A percentile compares a stretch with the other conserved stretches of the same genome.
These are phyloP conservation scores for Stenotaenia linearis DNA, from an alignment of 2,888 invertebrate species.

Conservation along the genomic window DNA sequence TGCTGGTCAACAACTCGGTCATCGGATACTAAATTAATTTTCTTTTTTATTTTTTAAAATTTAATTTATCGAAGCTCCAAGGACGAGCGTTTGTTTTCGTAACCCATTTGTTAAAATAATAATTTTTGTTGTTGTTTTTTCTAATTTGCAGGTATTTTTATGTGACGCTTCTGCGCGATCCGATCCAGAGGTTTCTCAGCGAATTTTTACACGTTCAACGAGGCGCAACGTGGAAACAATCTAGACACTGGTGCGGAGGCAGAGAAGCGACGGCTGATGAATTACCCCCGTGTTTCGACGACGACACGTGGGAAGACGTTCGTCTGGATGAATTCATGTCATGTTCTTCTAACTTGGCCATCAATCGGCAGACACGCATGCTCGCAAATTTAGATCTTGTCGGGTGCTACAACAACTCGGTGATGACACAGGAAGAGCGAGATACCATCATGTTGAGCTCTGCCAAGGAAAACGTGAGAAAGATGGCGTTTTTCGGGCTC, in stretches of 20 bases:
- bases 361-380: constrained; percentile 96
- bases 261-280: constrained; percentile 71
- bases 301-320: constrained; percentile 82
- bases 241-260: constrained; percentile 59
- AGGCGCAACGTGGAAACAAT: constrained; percentile 91
- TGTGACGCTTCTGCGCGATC: constrained; percentile 90
- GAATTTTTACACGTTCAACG: constrained; percentile 95
- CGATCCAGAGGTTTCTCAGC: constrained; percentile 85
- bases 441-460: constrained; percentile 85
- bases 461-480: constrained; percentile 88
- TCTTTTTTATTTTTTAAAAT: no score
- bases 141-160: constrained; percentile 76
- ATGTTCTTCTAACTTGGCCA: constrained; percentile 89
- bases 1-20: no score
- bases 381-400: constrained; percentile 89
- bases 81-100: no score
- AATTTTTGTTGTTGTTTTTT: not conserved
- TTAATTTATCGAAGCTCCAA: no score
- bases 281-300: constrained; percentile 60
- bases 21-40: no score
- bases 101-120: no score
- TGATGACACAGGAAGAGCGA: constrained; percentile 63
- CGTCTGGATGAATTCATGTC: constrained; percentile 81
- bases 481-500: constrained; percentile 95
- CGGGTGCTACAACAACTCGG: constrained; percentile 82